Percentiles rank a stretch among this genome's conserved stretches.
Evolutionary conservation across 2,888 invertebrate species (phyloP).

Genomic region (Nomada flava): DNA sequence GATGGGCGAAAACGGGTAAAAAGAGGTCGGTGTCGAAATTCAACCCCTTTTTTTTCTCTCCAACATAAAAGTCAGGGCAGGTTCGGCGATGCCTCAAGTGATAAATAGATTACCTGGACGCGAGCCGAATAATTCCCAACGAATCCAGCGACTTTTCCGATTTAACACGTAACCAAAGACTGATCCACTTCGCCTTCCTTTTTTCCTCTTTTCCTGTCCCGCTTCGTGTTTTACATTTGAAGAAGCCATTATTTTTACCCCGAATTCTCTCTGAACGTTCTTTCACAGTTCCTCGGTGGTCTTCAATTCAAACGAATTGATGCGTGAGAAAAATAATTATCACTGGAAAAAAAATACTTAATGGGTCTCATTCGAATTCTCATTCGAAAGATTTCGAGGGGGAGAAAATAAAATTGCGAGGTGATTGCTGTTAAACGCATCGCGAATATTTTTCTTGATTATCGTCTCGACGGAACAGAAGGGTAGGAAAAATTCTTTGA

Average conservation of each 20-base stretch:
- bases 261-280: neutral
- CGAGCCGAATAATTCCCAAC: slow-evolving; percentile 51
- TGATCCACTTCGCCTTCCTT: neutral
- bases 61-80: slow-evolving; percentile 45
- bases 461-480: no score
- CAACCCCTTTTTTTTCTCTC: neutral
- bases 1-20: slow-evolving; percentile 20
- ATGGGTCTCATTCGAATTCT: no score
- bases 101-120: slow-evolving; percentile 61
- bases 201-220: neutral
- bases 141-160: slow-evolving; percentile 1
- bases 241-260: neutral
- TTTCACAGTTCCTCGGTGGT: neutral
- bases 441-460: no score
- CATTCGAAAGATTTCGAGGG: no score
- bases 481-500: neutral
- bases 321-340: no score
- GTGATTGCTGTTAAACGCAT: no score
- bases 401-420: no score
- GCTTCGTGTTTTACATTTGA: neutral
- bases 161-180: slow-evolving; percentile 6
- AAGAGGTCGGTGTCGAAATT: neutral
- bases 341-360: no score
- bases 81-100: slow-evolving; percentile 51
- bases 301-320: neutral